These are phyloP conservation scores for Bombycilla garrulus DNA, from an alignment of 2,113 vertebrate species.

Conservation along the genomic window DNA sequence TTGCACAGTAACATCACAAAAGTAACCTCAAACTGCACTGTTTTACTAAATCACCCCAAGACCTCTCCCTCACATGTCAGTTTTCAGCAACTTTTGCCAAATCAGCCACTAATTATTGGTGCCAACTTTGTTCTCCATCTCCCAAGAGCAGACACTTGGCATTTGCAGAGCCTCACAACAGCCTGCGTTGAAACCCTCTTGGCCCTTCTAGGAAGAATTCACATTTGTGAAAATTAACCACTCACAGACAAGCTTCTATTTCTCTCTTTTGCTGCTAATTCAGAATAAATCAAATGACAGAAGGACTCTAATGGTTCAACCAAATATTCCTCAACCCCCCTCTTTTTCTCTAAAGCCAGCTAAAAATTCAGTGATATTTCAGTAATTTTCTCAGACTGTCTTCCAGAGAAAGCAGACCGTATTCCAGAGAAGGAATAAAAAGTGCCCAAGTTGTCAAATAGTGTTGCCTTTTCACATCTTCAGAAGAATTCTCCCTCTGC, in stretches of 20 bases:
- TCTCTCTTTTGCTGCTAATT: not conserved
- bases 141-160: conserved; percentile 24
- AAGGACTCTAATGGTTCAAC: not conserved
- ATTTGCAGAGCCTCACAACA: conserved; percentile 22
- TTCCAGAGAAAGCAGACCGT: not conserved
- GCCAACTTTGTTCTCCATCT: conserved; percentile 49
- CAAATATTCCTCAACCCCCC: not conserved
- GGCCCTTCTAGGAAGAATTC: not conserved
- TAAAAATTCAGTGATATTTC: not conserved
- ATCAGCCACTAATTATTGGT: conserved; percentile 23
- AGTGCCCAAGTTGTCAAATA: not conserved
- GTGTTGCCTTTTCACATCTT: not conserved
- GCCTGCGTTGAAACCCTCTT: conserved; percentile 8
- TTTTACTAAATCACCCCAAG: not conserved
- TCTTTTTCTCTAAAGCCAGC: not conserved
- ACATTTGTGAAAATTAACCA: conserved; percentile 29
- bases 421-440: not conserved
- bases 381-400: not conserved
- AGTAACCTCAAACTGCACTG: not conserved
- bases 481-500: not conserved
- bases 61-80: not conserved
- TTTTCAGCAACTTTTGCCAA: conserved; percentile 24
- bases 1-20: not conserved
- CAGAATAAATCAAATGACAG: not conserved
- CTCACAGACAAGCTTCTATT: not conserved